phyloP scores from a whole-genome alignment of 2,113 vertebrate genomes.

The Mus spicilegus region DNA sequence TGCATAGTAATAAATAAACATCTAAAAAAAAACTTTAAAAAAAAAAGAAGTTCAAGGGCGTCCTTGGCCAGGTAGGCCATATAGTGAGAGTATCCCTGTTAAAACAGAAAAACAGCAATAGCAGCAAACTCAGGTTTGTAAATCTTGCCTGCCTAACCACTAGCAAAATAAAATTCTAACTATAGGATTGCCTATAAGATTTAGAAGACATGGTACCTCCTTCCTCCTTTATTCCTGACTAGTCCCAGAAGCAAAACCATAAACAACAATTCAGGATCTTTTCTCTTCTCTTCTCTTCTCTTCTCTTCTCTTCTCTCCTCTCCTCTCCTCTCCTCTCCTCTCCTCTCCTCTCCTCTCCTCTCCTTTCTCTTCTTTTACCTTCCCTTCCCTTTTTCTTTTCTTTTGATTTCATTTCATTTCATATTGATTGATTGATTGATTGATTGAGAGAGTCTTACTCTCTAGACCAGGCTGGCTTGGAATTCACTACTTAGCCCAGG shows the following conservation, averaged over 20 bases:
- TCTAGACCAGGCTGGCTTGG: background rate
- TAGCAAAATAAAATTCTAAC: background rate
- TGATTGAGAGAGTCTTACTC: background rate
- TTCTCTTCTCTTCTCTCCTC: too few species aligned
- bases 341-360: fast-evolving
- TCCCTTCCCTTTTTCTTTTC: too few species aligned
- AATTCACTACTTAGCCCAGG: background rate
- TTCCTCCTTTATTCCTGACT: background rate
- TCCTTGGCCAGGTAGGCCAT: background rate
- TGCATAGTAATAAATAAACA: too few species aligned
- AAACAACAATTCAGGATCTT: background rate
- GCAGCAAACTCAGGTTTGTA: background rate
- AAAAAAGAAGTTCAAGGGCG: background rate
- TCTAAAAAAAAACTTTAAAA: too few species aligned
- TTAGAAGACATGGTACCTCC: background rate
- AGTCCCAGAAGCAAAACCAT: background rate
- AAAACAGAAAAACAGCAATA: background rate
- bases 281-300: too few species aligned
- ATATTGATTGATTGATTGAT: too few species aligned
- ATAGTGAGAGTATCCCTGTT: background rate
- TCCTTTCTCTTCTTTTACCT: too few species aligned
- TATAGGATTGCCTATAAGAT: background rate
- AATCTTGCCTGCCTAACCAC: background rate
- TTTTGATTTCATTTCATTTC: background rate
- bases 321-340: too few species aligned